These are phyloP conservation scores for Palloptera scutellata DNA, from an alignment of 2,888 invertebrate genomes.

Conservation along the genomic window DNA sequence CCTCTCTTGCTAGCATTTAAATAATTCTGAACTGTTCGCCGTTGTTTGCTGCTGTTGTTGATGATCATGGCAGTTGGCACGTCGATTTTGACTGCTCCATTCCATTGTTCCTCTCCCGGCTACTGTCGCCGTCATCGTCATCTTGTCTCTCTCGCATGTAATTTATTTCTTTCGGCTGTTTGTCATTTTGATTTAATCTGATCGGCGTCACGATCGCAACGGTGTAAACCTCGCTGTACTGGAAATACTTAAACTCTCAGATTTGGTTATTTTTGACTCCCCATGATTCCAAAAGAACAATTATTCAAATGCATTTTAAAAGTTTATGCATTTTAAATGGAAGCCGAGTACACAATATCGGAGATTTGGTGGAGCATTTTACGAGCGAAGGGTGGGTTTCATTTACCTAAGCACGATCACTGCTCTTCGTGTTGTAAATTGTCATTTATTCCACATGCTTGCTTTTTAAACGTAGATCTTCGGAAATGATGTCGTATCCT, in stretches of 20 bases:
- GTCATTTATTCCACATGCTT: conserved; percentile 23
- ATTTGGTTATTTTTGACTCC: conserved; percentile 20
- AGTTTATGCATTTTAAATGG: conserved; percentile 29
- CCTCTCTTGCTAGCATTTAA: neutral
- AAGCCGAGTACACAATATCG: neutral
- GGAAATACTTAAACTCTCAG: conserved; percentile 5
- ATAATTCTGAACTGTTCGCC: neutral
- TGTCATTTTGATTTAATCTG: conserved; percentile 45
- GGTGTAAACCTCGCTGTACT: neutral
- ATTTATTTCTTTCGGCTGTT: conserved; percentile 47
- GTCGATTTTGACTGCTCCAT: conserved; percentile 23
- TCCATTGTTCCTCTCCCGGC: conserved; percentile 10
- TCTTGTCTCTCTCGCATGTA: conserved; percentile 28
- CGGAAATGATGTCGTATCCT: no score
- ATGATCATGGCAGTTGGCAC: conserved; percentile 26
- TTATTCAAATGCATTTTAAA: conserved; percentile 11
- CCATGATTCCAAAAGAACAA: conserved; percentile 22
- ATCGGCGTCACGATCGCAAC: conserved; percentile 21
- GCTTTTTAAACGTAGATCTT: neutral
- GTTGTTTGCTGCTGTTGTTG: neutral
- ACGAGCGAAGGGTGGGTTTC: neutral
- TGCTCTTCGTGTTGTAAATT: conserved; percentile 31
- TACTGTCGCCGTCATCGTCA: neutral
- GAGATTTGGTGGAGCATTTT: neutral
- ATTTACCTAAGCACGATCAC: conserved; percentile 29